These are phyloP conservation scores for Oryzaephilus surinamensis DNA, from an alignment of 1,140 invertebrate genomes.

Conservation along the genomic window DNA sequence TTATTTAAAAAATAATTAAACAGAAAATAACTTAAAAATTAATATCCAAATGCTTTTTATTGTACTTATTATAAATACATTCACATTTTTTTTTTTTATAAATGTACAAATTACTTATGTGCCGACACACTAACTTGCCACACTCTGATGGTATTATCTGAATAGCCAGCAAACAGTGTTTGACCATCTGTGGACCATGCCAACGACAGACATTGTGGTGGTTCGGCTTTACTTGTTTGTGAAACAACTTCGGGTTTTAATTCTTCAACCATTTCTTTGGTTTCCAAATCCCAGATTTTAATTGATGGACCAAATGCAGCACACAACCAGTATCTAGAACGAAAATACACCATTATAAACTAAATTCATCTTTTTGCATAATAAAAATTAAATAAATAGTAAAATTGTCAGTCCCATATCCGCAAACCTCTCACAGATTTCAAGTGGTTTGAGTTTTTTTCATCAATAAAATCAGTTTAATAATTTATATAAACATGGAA, in stretches of 20 bases:
- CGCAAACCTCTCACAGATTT: slow-evolving; percentile 36
- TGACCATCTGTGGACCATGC: slow-evolving; percentile 99
- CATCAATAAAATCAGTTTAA: slow-evolving; percentile 15
- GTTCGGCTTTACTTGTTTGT: slow-evolving; percentile 68
- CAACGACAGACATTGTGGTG: slow-evolving; percentile 92
- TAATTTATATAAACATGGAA: slow-evolving; percentile 2
- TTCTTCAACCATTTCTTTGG: slow-evolving; percentile 99
- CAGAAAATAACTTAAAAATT: background rate
- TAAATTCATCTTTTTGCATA: slow-evolving; percentile 4
- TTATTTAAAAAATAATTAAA: background rate
- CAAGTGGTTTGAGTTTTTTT: slow-evolving; percentile 28
- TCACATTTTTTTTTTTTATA: no score
- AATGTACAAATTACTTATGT: slow-evolving; percentile 15
- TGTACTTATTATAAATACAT: slow-evolving; percentile 4
- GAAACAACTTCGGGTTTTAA: slow-evolving; percentile 85
- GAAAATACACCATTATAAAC: slow-evolving; percentile 7
- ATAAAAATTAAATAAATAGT: slow-evolving; percentile 1
- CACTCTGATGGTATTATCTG: slow-evolving; percentile 95
- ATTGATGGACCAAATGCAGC: slow-evolving; percentile 98
- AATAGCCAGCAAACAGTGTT: slow-evolving; percentile 98
- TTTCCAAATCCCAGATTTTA: slow-evolving; percentile 99
- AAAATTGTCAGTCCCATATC: slow-evolving; percentile 38
- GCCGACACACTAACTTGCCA: slow-evolving; percentile 91
- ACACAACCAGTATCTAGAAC: slow-evolving; percentile 90
- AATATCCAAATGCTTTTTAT: slow-evolving; percentile 3